phyloP scores from a whole-genome alignment of 2,888 invertebrate genomes.

The Elegia similella region DNA sequence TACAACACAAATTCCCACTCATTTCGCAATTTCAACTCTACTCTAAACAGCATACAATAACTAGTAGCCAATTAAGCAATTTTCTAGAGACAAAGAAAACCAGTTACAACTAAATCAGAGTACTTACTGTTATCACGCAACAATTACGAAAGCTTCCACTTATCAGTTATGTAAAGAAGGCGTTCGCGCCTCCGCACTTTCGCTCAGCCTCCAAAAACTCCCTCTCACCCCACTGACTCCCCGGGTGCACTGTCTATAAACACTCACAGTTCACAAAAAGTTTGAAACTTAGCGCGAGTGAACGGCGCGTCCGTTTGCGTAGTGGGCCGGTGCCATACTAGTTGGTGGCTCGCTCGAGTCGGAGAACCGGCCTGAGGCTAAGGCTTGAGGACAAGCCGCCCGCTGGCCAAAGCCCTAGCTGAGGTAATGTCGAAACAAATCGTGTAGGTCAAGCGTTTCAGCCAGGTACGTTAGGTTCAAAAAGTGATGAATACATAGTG shows the following conservation, averaged over 20 bases:
- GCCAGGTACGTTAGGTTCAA: constrained; percentile 15
- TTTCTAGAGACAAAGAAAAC: constrained; percentile 22
- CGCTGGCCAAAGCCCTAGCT: constrained; percentile 34
- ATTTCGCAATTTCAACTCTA: constrained; percentile 1
- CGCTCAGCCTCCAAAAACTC: constrained; percentile 56
- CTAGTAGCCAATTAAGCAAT: constrained; percentile 19
- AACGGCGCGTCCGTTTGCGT: constrained; percentile 64
- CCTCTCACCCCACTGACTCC: constrained; percentile 41
- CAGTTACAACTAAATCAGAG: constrained; percentile 34
- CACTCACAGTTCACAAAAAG: constrained; percentile 52
- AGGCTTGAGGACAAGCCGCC: constrained; percentile 53
- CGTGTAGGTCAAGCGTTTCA: constrained; percentile 9
- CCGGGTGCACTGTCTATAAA: constrained; percentile 35
- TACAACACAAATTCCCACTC: not conserved
- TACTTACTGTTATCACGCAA: constrained; percentile 77
- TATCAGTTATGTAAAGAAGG: constrained; percentile 67
- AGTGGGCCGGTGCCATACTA: constrained; percentile 70
- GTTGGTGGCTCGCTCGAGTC: constrained; percentile 46
- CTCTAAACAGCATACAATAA: constrained; percentile 12
- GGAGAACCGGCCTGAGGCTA: constrained; percentile 42
- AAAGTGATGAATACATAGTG: not conserved
- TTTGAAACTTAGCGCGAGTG: constrained; percentile 52
- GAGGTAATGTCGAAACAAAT: constrained; percentile 18
- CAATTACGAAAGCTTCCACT: constrained; percentile 64
- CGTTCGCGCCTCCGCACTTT: constrained; percentile 53